A percentile compares a stretch with the other conserved stretches of the same genome.
These are phyloP conservation scores for Synergus itoensis DNA, from an alignment of 2,888 invertebrate species.

Conservation along the genomic window DNA sequence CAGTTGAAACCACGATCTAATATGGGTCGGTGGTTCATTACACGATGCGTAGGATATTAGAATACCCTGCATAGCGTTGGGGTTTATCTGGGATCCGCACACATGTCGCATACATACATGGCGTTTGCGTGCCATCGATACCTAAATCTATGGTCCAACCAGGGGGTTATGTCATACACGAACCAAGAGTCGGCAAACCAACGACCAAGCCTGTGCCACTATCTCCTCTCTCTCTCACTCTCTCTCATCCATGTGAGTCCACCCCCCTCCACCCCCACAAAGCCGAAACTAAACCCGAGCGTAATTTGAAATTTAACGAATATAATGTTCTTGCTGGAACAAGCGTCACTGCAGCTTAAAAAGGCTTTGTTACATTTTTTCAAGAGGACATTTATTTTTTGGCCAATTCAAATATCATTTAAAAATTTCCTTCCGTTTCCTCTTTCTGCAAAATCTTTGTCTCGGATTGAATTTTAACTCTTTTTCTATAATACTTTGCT, in stretches of 20 bases:
- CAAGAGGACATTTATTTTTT: not conserved
- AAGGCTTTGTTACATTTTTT: not conserved
- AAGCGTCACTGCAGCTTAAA: conserved; percentile 6
- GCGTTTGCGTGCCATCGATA: conserved; percentile 65
- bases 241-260: conserved; percentile 1
- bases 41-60: conserved; percentile 69
- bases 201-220: not conserved
- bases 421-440: not conserved
- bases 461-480: not conserved
- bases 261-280: not conserved
- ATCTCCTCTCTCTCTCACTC: not conserved
- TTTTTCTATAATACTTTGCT: not conserved
- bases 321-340: conserved; percentile 53
- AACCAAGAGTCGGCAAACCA: conserved; percentile 53
- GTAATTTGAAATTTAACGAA: conserved; percentile 57
- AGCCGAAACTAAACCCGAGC: conserved; percentile 53
- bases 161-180: conserved; percentile 58
- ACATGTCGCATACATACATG: conserved; percentile 55
- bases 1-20: conserved; percentile 56
- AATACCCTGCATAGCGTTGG: conserved; percentile 68
- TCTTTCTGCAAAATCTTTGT: not conserved
- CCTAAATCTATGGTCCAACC: conserved; percentile 66
- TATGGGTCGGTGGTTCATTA: conserved; percentile 70
- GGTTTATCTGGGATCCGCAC: conserved; percentile 59
- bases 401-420: not conserved